Evolutionary conservation across 2,113 vertebrate genomes (phyloP).

Genomic region (Paramisgurnus dabryanus): DNA sequence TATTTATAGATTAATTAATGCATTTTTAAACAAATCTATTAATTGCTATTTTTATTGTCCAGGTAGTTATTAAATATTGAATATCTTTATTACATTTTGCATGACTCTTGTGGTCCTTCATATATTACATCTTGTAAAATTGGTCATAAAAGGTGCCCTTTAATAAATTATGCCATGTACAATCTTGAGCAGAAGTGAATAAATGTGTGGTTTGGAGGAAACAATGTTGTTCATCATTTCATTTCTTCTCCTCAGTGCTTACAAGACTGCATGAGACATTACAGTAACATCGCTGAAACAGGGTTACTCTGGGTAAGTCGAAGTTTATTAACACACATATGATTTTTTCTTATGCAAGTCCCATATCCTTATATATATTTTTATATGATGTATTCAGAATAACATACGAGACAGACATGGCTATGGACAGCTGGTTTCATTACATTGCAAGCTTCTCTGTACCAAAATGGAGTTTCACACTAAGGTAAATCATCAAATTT

Average conservation of each 20-base stretch:
- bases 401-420: conserved; percentile 87
- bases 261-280: conserved; percentile 93
- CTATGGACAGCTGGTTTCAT: conserved; percentile 87
- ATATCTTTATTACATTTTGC: no score
- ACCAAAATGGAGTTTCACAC: conserved; percentile 91
- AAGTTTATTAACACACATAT: neutral
- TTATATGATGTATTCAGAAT: conserved; percentile 63
- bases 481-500: conserved; percentile 76
- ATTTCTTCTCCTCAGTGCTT: conserved; percentile 77
- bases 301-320: conserved; percentile 90
- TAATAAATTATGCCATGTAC: no score
- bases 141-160: no score
- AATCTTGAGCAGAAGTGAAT: no score
- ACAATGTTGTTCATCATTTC: neutral
- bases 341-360: neutral
- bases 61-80: no score
- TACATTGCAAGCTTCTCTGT: conserved; percentile 86
- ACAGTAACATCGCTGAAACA: conserved; percentile 85
- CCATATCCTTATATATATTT: no score
- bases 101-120: no score
- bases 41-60: no score
- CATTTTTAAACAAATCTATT: no score
- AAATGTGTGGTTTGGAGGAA: neutral
- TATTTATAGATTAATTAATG: no score
- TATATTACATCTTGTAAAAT: no score